A percentile compares a stretch with the other conserved stretches of the same genome.
These are phyloP conservation scores for Actinostola sp. DNA, from an alignment of 92 coral and sea anemone genomes.

Conservation along the genomic window DNA sequence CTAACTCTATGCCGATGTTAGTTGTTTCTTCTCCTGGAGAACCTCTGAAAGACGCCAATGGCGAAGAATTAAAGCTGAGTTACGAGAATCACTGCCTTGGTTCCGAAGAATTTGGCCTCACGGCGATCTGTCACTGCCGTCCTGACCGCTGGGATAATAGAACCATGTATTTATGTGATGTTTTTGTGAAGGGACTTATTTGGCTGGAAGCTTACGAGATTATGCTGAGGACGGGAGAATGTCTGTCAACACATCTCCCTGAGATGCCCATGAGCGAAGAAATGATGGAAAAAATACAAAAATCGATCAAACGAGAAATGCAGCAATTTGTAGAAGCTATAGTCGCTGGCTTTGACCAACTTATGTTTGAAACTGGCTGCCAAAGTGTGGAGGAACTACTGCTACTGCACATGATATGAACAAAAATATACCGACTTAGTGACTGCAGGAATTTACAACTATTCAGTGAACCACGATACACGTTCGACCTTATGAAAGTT, in stretches of 20 bases:
- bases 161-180: neutral
- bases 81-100: conserved; percentile 28
- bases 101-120: conserved; percentile 6
- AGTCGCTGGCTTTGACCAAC: neutral
- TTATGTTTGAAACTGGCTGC: neutral
- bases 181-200: conserved; percentile 14
- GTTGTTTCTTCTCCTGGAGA: neutral
- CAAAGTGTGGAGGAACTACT: neutral
- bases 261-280: conserved; percentile 37
- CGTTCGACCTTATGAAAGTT: no score
- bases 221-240: conserved; percentile 10
- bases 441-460: no score
- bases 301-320: neutral
- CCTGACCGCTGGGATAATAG: conserved; percentile 15
- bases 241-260: neutral
- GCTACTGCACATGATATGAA: no score
- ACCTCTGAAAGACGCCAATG: conserved; percentile 7
- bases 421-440: no score
- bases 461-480: no score
- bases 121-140: conserved; percentile 22
- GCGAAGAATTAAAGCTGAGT: neutral
- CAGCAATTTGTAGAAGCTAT: neutral
- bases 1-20: no score
- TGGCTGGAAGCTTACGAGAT: conserved; percentile 35
- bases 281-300: neutral